These are phyloP conservation scores for Arion vulgaris DNA, from an alignment of 1,140 invertebrate genomes.

Conservation along the genomic window DNA sequence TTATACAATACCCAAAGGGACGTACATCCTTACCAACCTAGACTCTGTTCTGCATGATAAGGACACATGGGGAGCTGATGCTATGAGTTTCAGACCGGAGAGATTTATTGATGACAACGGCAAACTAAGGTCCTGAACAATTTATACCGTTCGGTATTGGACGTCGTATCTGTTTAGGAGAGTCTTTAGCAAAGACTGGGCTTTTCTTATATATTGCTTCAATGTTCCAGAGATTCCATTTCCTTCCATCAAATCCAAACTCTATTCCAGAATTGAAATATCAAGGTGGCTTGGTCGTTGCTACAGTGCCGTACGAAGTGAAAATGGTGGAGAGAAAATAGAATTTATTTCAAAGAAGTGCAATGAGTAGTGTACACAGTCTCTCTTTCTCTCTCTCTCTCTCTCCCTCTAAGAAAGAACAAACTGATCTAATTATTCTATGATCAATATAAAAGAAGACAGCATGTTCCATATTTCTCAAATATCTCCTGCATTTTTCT, in stretches of 20 bases:
- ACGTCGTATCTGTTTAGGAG: constrained; percentile 41
- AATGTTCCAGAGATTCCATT: constrained; percentile 45
- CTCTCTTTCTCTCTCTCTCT: no score
- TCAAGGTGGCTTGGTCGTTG: not conserved
- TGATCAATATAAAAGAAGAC: no score
- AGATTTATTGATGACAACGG: constrained; percentile 71
- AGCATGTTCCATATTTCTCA: no score
- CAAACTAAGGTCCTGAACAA: constrained; percentile 30
- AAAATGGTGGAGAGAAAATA: constrained; percentile 20
- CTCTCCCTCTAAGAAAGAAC: no score
- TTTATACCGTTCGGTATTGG: constrained; percentile 31
- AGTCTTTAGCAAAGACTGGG: constrained; percentile 47
- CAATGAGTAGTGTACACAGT: no score
- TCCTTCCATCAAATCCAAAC: constrained; percentile 72
- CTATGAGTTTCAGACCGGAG: constrained; percentile 80
- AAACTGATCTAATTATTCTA: no score
- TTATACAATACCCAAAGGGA: constrained; percentile 61
- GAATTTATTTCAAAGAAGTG: no score
- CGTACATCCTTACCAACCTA: not conserved
- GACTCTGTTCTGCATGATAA: not conserved
- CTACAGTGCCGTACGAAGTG: constrained; percentile 31
- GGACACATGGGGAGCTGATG: constrained; percentile 79
- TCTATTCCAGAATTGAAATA: not conserved
- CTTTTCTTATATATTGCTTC: constrained; percentile 46
- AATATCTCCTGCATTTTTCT: no score